Evolutionary conservation across 2,113 vertebrate genomes (phyloP).

Genomic region (Alethe castanea): DNA sequence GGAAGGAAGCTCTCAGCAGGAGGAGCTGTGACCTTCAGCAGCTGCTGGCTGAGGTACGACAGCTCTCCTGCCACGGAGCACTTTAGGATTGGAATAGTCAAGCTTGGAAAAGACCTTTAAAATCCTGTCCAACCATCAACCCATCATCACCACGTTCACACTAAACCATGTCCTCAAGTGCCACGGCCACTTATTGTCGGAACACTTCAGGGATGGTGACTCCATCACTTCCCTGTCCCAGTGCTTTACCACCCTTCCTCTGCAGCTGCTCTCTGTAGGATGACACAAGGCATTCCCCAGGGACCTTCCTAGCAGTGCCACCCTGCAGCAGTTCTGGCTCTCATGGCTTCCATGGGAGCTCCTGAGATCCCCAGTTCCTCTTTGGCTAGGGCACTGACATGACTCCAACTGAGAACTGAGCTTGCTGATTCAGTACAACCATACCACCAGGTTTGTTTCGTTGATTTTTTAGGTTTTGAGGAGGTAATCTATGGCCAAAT

Average conservation of each 20-base stretch:
- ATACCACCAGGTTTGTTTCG: fast-evolving
- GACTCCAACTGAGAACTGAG: background rate
- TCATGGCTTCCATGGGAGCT: background rate
- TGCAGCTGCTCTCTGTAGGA: background rate
- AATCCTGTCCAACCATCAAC: background rate
- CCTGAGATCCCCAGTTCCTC: background rate
- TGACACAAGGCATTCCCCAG: background rate
- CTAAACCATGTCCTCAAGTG: background rate
- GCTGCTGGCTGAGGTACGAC: background rate
- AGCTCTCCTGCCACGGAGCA: background rate
- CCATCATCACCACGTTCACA: background rate
- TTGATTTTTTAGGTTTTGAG: background rate
- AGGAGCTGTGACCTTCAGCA: background rate
- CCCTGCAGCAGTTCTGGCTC: background rate
- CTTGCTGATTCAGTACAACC: background rate
- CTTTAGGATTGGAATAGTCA: fast-evolving
- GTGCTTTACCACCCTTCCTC: background rate
- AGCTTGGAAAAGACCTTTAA: background rate
- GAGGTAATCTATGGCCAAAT: background rate
- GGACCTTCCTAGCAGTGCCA: background rate
- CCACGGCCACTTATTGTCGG: fast-evolving
- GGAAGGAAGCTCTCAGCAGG: background rate
- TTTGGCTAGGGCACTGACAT: background rate
- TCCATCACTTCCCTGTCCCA: background rate
- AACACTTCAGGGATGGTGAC: background rate